These are phyloP conservation scores for Aphaenogaster floridana DNA, from an alignment of 1,140 invertebrate genomes.

Conservation along the genomic window DNA sequence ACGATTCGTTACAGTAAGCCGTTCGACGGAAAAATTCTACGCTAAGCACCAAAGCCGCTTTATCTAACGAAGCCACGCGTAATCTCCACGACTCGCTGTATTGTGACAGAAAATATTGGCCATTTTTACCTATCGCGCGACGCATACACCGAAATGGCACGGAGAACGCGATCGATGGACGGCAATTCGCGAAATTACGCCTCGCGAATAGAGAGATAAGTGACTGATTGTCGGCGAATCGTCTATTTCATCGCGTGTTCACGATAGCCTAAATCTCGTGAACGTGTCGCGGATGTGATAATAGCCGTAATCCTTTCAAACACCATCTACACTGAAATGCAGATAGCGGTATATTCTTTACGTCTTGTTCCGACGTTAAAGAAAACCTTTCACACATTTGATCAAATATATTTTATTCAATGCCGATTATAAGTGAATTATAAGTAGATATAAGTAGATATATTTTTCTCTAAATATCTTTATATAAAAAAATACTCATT, in stretches of 20 bases:
- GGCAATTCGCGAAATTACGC: constrained; percentile 75
- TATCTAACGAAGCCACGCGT: constrained; percentile 44
- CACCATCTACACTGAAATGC: neutral
- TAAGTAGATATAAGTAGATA: neutral
- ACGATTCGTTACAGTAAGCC: constrained; percentile 39
- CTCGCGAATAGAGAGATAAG: constrained; percentile 70
- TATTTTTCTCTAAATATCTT: neutral
- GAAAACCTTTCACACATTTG: neutral
- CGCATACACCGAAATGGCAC: constrained; percentile 42
- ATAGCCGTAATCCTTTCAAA: constrained; percentile 5
- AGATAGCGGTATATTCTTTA: neutral
- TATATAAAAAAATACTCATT: neutral
- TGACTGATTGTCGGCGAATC: constrained; percentile 50
- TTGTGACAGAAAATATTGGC: constrained; percentile 55
- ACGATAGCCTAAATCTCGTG: constrained; percentile 18
- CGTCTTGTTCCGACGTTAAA: neutral
- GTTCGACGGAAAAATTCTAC: constrained; percentile 30
- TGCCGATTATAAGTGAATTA: neutral
- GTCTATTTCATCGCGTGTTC: neutral
- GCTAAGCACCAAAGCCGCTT: neutral
- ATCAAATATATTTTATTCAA: neutral
- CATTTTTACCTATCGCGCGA: constrained; percentile 8
- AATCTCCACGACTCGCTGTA: constrained; percentile 62
- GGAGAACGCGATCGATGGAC: constrained; percentile 69
- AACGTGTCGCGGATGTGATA: neutral